Percentiles rank a stretch among this genome's conserved stretches.
phyloP scores from a whole-genome alignment of 2,113 vertebrate species.

The Oreochromis spilurus region DNA sequence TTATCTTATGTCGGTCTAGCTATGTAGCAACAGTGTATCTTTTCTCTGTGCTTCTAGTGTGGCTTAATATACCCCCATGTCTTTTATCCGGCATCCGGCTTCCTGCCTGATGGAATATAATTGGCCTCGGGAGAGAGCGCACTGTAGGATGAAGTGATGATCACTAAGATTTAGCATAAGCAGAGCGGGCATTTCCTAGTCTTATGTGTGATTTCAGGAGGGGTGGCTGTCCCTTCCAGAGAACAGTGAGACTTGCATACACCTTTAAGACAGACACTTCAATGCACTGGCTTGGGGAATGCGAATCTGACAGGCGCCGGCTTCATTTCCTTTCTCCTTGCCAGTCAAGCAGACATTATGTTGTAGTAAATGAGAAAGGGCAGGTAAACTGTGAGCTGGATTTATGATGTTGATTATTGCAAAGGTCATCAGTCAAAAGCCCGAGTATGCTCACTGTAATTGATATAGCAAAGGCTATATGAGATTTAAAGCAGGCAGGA shows the following conservation, averaged over 20 bases:
- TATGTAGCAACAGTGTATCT: conserved; percentile 20
- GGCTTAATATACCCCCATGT: conserved; percentile 51
- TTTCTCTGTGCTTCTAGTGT: conserved; percentile 24
- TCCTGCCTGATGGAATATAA: conserved; percentile 65
- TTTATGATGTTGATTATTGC: conserved; percentile 7
- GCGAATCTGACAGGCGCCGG: neutral
- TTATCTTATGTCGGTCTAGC: conserved; percentile 39
- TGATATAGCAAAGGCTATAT: neutral
- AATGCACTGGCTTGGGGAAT: neutral
- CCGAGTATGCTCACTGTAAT: neutral
- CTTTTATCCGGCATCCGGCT: conserved; percentile 60
- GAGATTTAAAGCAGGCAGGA: neutral
- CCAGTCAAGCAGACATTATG: neutral
- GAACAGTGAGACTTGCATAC: neutral
- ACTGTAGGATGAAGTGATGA: conserved; percentile 51
- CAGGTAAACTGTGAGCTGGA: neutral
- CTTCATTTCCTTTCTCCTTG: conserved; percentile 13
- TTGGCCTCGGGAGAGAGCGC: conserved; percentile 54
- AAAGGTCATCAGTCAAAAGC: conserved; percentile 8
- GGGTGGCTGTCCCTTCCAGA: neutral
- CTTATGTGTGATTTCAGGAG: neutral
- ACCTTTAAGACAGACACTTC: conserved; percentile 5
- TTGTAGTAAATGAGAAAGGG: neutral
- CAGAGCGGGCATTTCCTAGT: conserved; percentile 25
- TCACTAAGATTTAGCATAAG: conserved; percentile 25